A percentile compares a stretch with the other conserved stretches of the same genome.
Evolutionary conservation across 2,113 vertebrate genomes (phyloP).

Genomic region (Beaufortia kweichowensis): DNA sequence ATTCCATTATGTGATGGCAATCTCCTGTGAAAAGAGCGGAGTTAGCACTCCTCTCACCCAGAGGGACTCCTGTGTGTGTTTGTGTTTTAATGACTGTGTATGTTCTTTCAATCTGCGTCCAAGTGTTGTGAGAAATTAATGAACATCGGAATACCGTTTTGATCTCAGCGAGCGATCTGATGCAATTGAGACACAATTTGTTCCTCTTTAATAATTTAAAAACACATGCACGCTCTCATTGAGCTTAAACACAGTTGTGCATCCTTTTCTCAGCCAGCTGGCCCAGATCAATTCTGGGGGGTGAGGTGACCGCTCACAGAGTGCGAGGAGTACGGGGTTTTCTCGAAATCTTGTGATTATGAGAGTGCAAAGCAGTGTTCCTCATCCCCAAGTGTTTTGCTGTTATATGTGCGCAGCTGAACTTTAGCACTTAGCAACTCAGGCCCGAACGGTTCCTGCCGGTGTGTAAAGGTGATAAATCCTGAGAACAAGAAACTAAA

Average conservation of each 20-base stretch:
- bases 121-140: constrained; percentile 42
- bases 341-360: background rate
- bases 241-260: background rate
- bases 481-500: constrained; percentile 12
- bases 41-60: constrained; percentile 36
- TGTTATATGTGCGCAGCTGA: background rate
- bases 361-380: background rate
- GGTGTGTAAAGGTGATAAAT: constrained; percentile 36
- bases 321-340: background rate
- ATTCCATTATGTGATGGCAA: constrained; percentile 50
- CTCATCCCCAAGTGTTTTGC: background rate
- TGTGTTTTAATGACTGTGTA: constrained; percentile 37
- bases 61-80: background rate
- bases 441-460: constrained; percentile 23
- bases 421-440: background rate
- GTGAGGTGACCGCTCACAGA: background rate
- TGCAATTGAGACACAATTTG: constrained; percentile 37
- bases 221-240: background rate
- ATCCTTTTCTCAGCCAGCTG: background rate
- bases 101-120: constrained; percentile 32
- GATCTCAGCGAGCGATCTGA: constrained; percentile 2
- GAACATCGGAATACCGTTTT: constrained; percentile 30
- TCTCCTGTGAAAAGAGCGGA: constrained; percentile 47
- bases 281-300: background rate
- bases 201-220: constrained; percentile 39